phyloP scores from a whole-genome alignment of 2,113 vertebrate species.

The Oreochromis niloticus region DNA sequence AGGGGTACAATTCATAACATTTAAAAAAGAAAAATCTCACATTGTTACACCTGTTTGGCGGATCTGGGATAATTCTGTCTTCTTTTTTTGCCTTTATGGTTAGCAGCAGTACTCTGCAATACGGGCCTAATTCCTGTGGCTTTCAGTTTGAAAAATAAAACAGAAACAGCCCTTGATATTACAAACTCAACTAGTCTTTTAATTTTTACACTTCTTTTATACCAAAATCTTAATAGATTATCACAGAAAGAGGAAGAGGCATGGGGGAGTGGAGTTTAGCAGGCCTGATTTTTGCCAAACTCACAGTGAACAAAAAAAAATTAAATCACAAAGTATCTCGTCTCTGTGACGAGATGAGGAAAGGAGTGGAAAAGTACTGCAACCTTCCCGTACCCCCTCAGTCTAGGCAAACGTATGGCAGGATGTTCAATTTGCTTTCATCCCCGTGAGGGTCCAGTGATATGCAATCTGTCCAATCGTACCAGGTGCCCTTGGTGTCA shows the following conservation, averaged over 20 bases:
- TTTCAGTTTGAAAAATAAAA: slow-evolving; percentile 63
- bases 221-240: slow-evolving; percentile 57
- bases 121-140: slow-evolving; percentile 56
- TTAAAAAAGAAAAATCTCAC: neutral
- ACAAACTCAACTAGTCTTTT: slow-evolving; percentile 67
- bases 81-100: slow-evolving; percentile 31
- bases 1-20: neutral
- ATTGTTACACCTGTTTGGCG: neutral
- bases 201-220: slow-evolving; percentile 51
- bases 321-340: slow-evolving; percentile 45
- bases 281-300: slow-evolving; percentile 62
- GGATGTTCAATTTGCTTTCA: slow-evolving; percentile 91
- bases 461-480: slow-evolving; percentile 98
- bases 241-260: slow-evolving; percentile 54
- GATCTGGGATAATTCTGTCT: neutral
- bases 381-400: slow-evolving; percentile 79
- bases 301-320: slow-evolving; percentile 74
- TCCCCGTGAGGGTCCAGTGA: slow-evolving; percentile 94
- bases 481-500: slow-evolving; percentile 96
- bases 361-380: slow-evolving; percentile 77
- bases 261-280: slow-evolving; percentile 47
- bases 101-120: slow-evolving; percentile 89
- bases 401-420: slow-evolving; percentile 99
- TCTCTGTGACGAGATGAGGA: slow-evolving; percentile 43
- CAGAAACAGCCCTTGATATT: slow-evolving; percentile 67